A percentile compares a stretch with the other conserved stretches of the same genome.
Evolutionary conservation across 2,888 invertebrate genomes (phyloP).

Genomic region (Barypeithes pellucidus): DNA sequence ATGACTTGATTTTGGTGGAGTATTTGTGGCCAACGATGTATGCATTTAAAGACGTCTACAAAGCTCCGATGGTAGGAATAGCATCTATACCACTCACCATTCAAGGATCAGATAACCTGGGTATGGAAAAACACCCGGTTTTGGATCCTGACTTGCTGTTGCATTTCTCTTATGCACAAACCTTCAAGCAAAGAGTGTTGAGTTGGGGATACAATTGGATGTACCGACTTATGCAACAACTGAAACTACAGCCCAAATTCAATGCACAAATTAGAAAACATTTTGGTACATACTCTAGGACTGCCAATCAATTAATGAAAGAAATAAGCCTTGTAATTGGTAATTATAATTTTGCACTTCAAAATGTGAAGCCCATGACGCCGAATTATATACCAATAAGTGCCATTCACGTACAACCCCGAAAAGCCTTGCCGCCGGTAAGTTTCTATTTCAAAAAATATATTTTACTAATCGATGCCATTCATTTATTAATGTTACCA

Average conservation of each 20-base stretch:
- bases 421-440: conserved; percentile 61
- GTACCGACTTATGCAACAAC: conserved; percentile 33
- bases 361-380: conserved; percentile 58
- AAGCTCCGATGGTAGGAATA: conserved; percentile 66
- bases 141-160: conserved; percentile 64
- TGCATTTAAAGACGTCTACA: conserved; percentile 64
- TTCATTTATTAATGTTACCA: too few relatives aligned
- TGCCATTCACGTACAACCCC: conserved; percentile 60
- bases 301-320: conserved; percentile 55
- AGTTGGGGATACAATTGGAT: conserved; percentile 55
- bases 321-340: conserved; percentile 61
- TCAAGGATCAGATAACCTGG: conserved; percentile 59
- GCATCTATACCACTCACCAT: conserved; percentile 60
- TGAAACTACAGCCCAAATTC: conserved; percentile 44
- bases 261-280: conserved; percentile 56
- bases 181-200: conserved; percentile 61
- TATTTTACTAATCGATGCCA: too few relatives aligned
- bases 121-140: conserved; percentile 65
- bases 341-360: conserved; percentile 59
- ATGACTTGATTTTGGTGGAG: conserved; percentile 65
- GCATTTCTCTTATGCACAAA: conserved; percentile 58
- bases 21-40: conserved; percentile 60
- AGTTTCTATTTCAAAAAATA: too few relatives aligned
- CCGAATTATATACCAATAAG: conserved; percentile 60
- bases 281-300: conserved; percentile 57